Percentiles rank a stretch among this genome's conserved stretches.
Evolutionary conservation across 2,797 vertebrate genomes (phyloP).

Genomic region (Tauraco hartlaubi): DNA sequence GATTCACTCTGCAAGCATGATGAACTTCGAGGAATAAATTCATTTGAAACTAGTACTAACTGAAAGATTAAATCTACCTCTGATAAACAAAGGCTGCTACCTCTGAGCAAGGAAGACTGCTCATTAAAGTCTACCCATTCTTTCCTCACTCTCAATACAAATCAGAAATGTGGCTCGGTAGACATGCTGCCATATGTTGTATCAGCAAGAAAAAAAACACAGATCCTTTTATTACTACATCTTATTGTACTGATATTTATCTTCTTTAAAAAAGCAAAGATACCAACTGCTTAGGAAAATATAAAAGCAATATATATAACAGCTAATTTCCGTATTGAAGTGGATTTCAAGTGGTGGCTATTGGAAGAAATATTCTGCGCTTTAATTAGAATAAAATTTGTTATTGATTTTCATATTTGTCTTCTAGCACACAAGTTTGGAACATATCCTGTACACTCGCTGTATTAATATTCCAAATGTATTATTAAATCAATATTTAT

Average conservation of each 20-base stretch:
- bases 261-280: slow-evolving; percentile 7
- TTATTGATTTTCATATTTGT: slow-evolving; percentile 71
- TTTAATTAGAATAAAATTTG: slow-evolving; percentile 58
- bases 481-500: slow-evolving; percentile 48
- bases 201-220: neutral
- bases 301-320: neutral
- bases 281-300: neutral
- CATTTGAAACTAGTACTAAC: neutral
- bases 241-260: neutral
- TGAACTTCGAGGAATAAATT: neutral
- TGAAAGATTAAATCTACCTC: neutral
- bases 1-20: neutral
- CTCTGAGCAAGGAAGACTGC: neutral
- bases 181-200: neutral
- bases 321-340: slow-evolving; percentile 1
- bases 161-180: neutral
- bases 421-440: slow-evolving; percentile 43
- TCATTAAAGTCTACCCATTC: neutral
- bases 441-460: slow-evolving; percentile 26
- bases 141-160: neutral
- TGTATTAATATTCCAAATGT: slow-evolving; percentile 21
- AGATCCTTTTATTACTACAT: neutral
- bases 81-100: neutral
- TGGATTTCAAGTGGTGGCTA: slow-evolving; percentile 27
- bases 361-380: slow-evolving; percentile 32